Evolutionary conservation across 2,888 invertebrate species (phyloP).

Genomic region (Caenorhabditis sulstoni): DNA sequence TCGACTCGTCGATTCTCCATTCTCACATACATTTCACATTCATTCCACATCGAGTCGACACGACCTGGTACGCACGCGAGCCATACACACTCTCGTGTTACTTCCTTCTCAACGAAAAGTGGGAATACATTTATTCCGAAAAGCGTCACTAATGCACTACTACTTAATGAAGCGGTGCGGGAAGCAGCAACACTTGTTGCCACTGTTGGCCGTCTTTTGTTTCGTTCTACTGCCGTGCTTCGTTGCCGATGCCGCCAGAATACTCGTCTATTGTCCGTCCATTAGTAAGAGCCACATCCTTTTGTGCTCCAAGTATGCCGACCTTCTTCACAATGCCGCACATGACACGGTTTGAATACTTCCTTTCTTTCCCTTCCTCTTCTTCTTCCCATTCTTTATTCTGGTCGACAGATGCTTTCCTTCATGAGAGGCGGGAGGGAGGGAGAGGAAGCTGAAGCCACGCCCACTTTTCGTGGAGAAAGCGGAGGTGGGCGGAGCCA

Average conservation of each 20-base stretch:
- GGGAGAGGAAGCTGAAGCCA: slow-evolving; percentile 26
- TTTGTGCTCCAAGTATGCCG: slow-evolving; percentile 60
- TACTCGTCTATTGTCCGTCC: slow-evolving; percentile 61
- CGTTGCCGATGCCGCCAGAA: slow-evolving; percentile 46
- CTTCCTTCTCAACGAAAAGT: neutral
- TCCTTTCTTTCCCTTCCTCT: slow-evolving; percentile 9
- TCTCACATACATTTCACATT: slow-evolving; percentile 8
- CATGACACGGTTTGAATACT: slow-evolving; percentile 58
- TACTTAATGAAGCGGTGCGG: slow-evolving; percentile 33
- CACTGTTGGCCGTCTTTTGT: slow-evolving; percentile 27
- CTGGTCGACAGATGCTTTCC: slow-evolving; percentile 30
- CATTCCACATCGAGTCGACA: neutral
- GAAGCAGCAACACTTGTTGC: slow-evolving; percentile 18
- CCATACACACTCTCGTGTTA: neutral
- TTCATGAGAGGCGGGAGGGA: slow-evolving; percentile 5
- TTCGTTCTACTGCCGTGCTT: slow-evolving; percentile 14
- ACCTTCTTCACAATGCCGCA: slow-evolving; percentile 57
- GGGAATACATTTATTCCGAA: neutral
- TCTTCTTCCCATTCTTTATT: slow-evolving; percentile 8
- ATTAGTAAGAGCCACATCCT: slow-evolving; percentile 62
- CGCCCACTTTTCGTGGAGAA: no score
- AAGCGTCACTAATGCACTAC: neutral
- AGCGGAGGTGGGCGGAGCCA: neutral
- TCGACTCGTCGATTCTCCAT: neutral
- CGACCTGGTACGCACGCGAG: neutral